Evolutionary conservation across 1,140 invertebrate genomes (phyloP), one percentile per base, ranked within the genome.

Genomic region (Panagrolaimus sp.): DNA sequence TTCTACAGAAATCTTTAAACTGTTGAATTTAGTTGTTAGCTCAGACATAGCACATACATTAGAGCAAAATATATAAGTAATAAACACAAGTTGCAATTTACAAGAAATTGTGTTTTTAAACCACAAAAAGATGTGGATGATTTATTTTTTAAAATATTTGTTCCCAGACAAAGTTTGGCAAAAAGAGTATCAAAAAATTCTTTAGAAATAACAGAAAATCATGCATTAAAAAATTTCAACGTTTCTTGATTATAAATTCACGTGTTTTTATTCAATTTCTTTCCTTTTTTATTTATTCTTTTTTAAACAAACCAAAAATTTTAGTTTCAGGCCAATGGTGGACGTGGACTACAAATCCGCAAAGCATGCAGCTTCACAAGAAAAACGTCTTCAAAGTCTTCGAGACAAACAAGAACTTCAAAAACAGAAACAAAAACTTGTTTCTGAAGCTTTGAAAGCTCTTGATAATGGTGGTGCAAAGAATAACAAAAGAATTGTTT

Each of bases 401-500:
- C 15, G 52, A 21, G 52, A 58, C 3, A 58, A 58, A 28, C 52
- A 58, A 28, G 52, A 58, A 26, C 21, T 28, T n/a, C 52, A 58
- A 28, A 21, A 28, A 12, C 52, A 69, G 69, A 63, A 46, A 26
- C 68, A 46, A 28, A 44, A 48, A 43, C 44, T 69, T 5, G 43
- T 69, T 44, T 65, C 52, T n/a, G 52, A 69, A 48, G 43, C 68
- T n/a, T 43, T 69, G 12, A 64, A 65, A 48, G 24, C 15, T 28
- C 14, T 58, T 1, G 52, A 58, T 28, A 58, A 28, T 58, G 17
- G 38, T 26, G 65, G 65, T 7, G 17, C 17, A 7, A 21, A 6
- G 24, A 17, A 43, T 21, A 65, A 43, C 64, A 70, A 70, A 43
- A 21, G 46, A 12, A 70, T 70, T 68, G 68, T 70, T 21, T 70